These are phyloP conservation scores for Volucella inflata DNA, from an alignment of 2,888 invertebrate species.

Conservation along the genomic window DNA sequence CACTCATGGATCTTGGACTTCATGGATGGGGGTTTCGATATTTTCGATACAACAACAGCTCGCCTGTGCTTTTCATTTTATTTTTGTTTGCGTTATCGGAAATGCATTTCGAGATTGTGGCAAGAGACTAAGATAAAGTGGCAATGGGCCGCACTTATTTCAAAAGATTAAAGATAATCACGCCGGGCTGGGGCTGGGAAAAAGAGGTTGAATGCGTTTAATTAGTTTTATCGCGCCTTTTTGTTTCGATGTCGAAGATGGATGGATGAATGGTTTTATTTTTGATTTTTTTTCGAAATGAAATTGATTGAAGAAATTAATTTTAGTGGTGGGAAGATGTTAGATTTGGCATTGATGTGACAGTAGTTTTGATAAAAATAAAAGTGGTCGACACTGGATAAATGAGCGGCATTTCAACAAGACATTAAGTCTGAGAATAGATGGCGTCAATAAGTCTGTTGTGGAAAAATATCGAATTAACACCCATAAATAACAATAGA, in stretches of 20 bases:
- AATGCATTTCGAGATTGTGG: slow-evolving; percentile 42
- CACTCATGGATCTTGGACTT: slow-evolving; percentile 31
- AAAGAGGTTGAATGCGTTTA: slow-evolving; percentile 37
- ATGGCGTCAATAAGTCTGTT: too few relatives aligned
- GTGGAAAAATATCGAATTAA: too few relatives aligned
- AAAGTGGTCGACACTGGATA: too few relatives aligned
- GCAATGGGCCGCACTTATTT: slow-evolving; percentile 15
- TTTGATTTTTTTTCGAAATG: not conserved
- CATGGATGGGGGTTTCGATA: not conserved
- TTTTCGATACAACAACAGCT: not conserved
- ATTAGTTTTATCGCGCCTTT: slow-evolving; percentile 52
- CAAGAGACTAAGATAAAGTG: slow-evolving; percentile 19
- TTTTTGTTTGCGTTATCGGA: slow-evolving; percentile 39
- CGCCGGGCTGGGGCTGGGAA: not conserved
- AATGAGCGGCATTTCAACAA: too few relatives aligned
- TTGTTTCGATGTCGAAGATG: slow-evolving; percentile 19
- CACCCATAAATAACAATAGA: too few relatives aligned
- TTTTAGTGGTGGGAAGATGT: slow-evolving; percentile 10
- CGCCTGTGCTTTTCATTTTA: not conserved
- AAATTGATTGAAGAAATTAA: slow-evolving; percentile 14
- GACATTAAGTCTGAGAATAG: too few relatives aligned
- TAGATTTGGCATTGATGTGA: too few relatives aligned
- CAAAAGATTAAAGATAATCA: slow-evolving; percentile 47
- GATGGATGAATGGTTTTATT: slow-evolving; percentile 3
- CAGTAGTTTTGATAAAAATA: too few relatives aligned